Base-by-base conservation (phyloP, 2,888 invertebrate species). In the Drosophila maculinotata region DNA sequence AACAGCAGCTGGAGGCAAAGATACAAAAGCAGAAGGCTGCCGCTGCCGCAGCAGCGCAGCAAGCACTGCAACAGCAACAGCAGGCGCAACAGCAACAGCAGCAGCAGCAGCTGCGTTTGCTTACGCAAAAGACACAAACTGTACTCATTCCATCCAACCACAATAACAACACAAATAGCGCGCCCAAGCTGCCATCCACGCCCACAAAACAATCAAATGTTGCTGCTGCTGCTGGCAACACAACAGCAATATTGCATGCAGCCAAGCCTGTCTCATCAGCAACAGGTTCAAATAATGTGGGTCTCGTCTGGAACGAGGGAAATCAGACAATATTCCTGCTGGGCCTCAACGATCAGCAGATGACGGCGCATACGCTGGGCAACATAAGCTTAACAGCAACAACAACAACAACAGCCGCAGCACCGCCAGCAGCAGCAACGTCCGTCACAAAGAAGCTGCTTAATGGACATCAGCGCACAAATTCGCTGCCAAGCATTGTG, bases 1-100 rank as follows among this genome's bases (percentile, higher is more conserved):
- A 94, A 72, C 94, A 94, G 78, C 94, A 94, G 82, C 92, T 96
- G 78, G 95, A 96, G 87, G 95, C 95, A 60, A 95, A 94, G 81
- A 93, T 93, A 80, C 94, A 94, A 77, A 94, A 91, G 69, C 91
- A 91, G 45, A 90, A 91, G 59, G 91, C 90, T 31, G 90, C 91
- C 1, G 91, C 90, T 9, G 90, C 91, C 0, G 91, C 91, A 5
- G 90, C 90, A 14, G 89, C 89, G 89, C 82, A 90, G 84, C 88
- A 90, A 54, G 89, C 90, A 9, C 65, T 76, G 10, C 83, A 90
- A 82, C 83, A 80, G 12, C 84, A 90, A 80, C 84, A 82, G 10
- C 73, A 71, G 9, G 84, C 66, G 5, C 75, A 75, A 1, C 75
- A 67, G 2, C 88, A 91, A 45, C 83, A 84, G 6, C 86, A 82